Evolutionary conservation across 2,113 vertebrate genomes (phyloP).

Genomic region (Megalops atlanticus): DNA sequence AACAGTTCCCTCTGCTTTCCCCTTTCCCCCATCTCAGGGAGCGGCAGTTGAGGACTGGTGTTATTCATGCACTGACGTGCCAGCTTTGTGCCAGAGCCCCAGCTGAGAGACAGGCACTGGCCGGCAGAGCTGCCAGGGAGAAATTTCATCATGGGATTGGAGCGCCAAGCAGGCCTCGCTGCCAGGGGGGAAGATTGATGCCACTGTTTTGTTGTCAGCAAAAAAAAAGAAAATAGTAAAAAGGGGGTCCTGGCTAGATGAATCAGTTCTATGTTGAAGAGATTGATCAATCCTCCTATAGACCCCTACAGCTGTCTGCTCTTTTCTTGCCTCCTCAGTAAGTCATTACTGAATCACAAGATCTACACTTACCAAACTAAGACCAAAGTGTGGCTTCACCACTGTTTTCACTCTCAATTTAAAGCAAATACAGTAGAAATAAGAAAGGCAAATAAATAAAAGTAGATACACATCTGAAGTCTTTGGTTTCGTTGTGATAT

Average conservation of each 20-base stretch:
- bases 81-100: conserved; percentile 21
- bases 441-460: no score
- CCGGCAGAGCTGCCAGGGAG: conserved; percentile 22
- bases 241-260: conserved; percentile 1
- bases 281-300: neutral
- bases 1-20: neutral
- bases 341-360: neutral
- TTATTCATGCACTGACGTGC: conserved; percentile 28
- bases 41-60: conserved; percentile 13
- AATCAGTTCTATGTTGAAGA: neutral
- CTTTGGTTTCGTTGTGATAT: no score
- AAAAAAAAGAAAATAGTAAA: conserved; percentile 30
- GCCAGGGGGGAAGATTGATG: conserved; percentile 34
- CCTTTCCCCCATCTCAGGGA: conserved; percentile 12
- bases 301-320: neutral
- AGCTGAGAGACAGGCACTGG: conserved; percentile 22
- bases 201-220: conserved; percentile 28
- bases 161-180: conserved; percentile 16
- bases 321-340: neutral
- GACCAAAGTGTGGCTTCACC: neutral
- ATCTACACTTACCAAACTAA: neutral
- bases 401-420: neutral
- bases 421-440: neutral
- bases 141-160: conserved; percentile 41
- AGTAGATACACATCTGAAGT: no score